These are phyloP conservation scores for Halichoeres trimaculatus DNA, from an alignment of 2,113 vertebrate species.

Conservation along the genomic window DNA sequence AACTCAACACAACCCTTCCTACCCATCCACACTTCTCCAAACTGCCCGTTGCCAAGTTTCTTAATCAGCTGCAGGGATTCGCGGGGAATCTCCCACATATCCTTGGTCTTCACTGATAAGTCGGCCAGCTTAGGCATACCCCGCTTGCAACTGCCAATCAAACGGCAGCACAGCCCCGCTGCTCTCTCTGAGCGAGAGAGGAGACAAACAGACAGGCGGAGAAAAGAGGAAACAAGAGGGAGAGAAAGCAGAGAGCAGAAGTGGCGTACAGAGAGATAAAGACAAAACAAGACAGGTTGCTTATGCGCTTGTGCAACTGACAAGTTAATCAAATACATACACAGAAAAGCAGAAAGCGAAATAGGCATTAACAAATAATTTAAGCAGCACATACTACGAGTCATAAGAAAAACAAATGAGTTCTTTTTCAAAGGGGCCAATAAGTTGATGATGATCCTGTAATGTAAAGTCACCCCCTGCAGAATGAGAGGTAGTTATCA, in stretches of 20 bases:
- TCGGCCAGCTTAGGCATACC: slow-evolving; percentile 92
- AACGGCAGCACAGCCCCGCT: slow-evolving; percentile 90
- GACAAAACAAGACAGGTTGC: slow-evolving; percentile 53
- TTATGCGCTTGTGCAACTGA: slow-evolving; percentile 40
- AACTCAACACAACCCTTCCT: slow-evolving; percentile 65
- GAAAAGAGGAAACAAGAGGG: slow-evolving; percentile 13
- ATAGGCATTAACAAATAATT: slow-evolving; percentile 34
- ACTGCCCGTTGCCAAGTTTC: slow-evolving; percentile 93
- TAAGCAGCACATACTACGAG: slow-evolving; percentile 16
- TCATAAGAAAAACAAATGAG: neutral
- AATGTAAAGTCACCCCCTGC: slow-evolving; percentile 1
- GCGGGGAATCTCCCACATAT: slow-evolving; percentile 94
- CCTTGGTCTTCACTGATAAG: slow-evolving; percentile 96
- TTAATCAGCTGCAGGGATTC: slow-evolving; percentile 94
- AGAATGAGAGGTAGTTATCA: neutral
- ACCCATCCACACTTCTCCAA: slow-evolving; percentile 98
- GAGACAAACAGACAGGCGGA: slow-evolving; percentile 50
- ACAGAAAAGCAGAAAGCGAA: slow-evolving; percentile 15
- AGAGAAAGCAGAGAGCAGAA: slow-evolving; percentile 23
- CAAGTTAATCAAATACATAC: slow-evolving; percentile 19
- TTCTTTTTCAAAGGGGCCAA: neutral
- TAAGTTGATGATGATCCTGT: neutral
- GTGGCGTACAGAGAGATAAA: slow-evolving; percentile 51
- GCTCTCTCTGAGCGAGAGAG: slow-evolving; percentile 85
- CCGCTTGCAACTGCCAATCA: slow-evolving; percentile 90